phyloP scores from a whole-genome alignment of 2,888 invertebrate species.

The Seladonia tumulorum region DNA sequence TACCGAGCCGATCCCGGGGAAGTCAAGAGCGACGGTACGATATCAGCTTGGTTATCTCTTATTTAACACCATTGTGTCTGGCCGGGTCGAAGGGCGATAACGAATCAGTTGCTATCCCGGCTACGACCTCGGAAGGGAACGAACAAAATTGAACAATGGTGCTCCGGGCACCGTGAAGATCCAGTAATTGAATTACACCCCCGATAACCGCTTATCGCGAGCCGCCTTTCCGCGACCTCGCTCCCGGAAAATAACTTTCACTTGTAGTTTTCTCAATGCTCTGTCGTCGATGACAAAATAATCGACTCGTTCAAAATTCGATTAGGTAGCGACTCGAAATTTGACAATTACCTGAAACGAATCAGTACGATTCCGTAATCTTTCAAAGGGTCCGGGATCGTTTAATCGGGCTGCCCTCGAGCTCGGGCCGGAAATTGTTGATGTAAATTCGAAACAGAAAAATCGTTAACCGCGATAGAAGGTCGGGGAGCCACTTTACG shows the following conservation, averaged over 20 bases:
- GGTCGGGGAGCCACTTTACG: constrained; percentile 59
- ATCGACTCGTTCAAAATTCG: constrained; percentile 40
- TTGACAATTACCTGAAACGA: not conserved
- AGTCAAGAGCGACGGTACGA: constrained; percentile 52
- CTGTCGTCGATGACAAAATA: constrained; percentile 31
- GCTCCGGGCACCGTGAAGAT: constrained; percentile 78
- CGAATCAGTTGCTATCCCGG: constrained; percentile 75
- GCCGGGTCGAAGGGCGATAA: constrained; percentile 76
- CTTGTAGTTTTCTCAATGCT: constrained; percentile 34
- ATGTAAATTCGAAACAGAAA: constrained; percentile 40
- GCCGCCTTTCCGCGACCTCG: constrained; percentile 47
- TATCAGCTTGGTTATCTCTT: constrained; percentile 80
- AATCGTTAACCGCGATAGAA: constrained; percentile 57
- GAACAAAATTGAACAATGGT: constrained; percentile 76
- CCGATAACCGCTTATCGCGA: constrained; percentile 78
- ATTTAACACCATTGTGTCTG: constrained; percentile 82
- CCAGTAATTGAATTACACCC: constrained; percentile 83
- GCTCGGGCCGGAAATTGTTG: not conserved
- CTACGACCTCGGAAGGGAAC: constrained; percentile 45
- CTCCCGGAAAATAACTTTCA: constrained; percentile 63
- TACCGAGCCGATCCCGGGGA: constrained; percentile 64
- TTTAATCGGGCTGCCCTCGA: not conserved
- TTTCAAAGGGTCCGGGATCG: not conserved
- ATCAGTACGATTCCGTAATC: not conserved
- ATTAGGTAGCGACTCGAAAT: not conserved